Evolutionary conservation across 2,113 vertebrate species (phyloP), one percentile per base, ranked within the genome.

Genomic region (Dromas ardeola): DNA sequence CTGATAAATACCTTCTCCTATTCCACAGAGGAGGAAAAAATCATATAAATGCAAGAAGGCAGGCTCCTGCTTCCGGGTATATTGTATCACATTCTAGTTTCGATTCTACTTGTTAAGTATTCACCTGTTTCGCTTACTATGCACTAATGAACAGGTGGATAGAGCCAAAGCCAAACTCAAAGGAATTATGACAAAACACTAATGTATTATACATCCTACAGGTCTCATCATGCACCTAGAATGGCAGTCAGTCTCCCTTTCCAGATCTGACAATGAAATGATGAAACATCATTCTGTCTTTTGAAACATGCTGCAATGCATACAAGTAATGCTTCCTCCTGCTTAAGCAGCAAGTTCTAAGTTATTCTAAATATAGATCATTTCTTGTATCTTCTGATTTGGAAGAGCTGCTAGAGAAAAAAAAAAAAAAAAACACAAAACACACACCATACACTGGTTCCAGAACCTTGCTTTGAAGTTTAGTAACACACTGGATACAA

Each of bases 91-190:
- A 70, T 63, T 96, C 96, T 67, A 94, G 98, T 98, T 98, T 98
- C 98, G 98, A 98, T 93, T 88, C 96, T 95, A 91, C 98, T 98
- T 98, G 98, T 97, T 97, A 88, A 67, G 95, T 81, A 98, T 98
- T 98, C 98, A 98, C 98, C 98, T 98, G 98, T 98, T 98, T 98
- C 97, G 97, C 98, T 98, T 97, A 97, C 79, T 89, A 88, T 63
- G 97, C 97, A 97, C 96, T 98, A 98, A 98, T 98, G 98, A 98
- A 97, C 98, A 98, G 98, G 98, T 98, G 98, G 96, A 98, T 94
- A 90, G 86, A 97, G 96, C 96, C 42, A 95, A 96, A 97, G 98
- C 98, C 98, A 98, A 98, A 98, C 89, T 97, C 98, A 98, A 98
- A 98, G 97, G 97, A 96, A 96, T 96, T 97, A 98, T 96, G 97